phyloP scores from a whole-genome alignment of 1,140 invertebrate species.

The Brachionus koreanus region DNA sequence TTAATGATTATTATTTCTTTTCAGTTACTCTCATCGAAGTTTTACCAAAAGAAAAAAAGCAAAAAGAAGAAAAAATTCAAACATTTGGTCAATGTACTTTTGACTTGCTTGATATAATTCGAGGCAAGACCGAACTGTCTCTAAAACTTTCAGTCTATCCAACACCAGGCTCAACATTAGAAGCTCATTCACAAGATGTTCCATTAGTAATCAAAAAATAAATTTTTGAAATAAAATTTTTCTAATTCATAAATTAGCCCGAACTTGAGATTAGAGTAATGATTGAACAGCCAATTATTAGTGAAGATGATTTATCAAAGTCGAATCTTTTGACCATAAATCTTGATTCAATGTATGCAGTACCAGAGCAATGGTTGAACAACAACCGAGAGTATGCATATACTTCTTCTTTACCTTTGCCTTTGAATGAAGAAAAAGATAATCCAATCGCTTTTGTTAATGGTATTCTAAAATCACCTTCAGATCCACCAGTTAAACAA shows the following conservation, averaged over 20 bases:
- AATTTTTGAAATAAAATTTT: background rate
- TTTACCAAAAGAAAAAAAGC: constrained; percentile 56
- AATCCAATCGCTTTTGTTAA: constrained; percentile 53
- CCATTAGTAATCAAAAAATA: constrained; percentile 48
- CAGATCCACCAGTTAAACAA: constrained; percentile 49
- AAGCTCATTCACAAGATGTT: constrained; percentile 49
- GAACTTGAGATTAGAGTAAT: constrained; percentile 53
- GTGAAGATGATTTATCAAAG: constrained; percentile 48
- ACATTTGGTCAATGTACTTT: constrained; percentile 55
- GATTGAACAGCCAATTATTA: constrained; percentile 53
- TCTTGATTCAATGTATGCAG: constrained; percentile 53
- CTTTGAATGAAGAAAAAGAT: constrained; percentile 56
- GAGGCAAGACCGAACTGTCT: constrained; percentile 51
- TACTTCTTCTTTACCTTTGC: constrained; percentile 52
- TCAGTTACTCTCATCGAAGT: constrained; percentile 57
- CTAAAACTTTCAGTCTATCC: constrained; percentile 51
- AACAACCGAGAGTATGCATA: constrained; percentile 51
- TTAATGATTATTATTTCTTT: constrained; percentile 23
- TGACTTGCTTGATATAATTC: constrained; percentile 54
- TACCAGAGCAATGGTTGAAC: constrained; percentile 53
- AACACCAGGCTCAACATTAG: constrained; percentile 53
- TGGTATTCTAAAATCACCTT: constrained; percentile 52
- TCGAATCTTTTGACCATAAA: constrained; percentile 54
- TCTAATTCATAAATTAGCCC: constrained; percentile 47
- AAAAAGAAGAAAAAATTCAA: constrained; percentile 57